A percentile compares a stretch with the other conserved stretches of the same genome.
phyloP scores from a whole-genome alignment of 1,140 invertebrate species.

The Meloidogyne exigua region DNA sequence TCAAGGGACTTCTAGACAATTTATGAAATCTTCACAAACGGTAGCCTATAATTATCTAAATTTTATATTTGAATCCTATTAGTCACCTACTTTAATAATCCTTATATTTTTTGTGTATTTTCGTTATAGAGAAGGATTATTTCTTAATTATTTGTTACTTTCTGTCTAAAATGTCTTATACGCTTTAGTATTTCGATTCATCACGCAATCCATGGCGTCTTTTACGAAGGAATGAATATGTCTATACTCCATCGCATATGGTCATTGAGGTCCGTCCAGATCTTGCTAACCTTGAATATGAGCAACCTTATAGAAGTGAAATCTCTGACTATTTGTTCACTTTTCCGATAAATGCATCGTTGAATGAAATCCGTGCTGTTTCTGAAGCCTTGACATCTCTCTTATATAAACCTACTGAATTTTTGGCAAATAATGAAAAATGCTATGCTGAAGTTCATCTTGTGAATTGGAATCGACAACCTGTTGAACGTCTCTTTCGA shows the following conservation, averaged over 20 bases:
- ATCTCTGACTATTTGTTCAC: neutral
- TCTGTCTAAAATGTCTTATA: too few relatives aligned
- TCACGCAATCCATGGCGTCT: slow-evolving; percentile 18
- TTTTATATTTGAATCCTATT: too few relatives aligned
- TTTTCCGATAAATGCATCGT: neutral
- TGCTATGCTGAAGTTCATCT: neutral
- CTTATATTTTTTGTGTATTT: too few relatives aligned
- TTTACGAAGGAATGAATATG: slow-evolving; percentile 9
- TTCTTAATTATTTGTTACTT: too few relatives aligned
- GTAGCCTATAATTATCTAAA: neutral
- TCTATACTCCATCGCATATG: slow-evolving; percentile 13
- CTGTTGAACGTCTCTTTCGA: slow-evolving; percentile 15
- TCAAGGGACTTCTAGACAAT: neutral
- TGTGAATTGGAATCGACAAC: neutral
- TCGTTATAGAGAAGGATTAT: too few relatives aligned
- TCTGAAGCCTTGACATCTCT: neutral
- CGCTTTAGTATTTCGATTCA: neutral
- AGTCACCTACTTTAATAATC: too few relatives aligned
- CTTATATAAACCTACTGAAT: neutral
- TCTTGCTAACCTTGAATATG: neutral
- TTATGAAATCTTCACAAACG: neutral
- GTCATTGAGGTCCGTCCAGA: slow-evolving; percentile 1
- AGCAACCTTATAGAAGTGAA: neutral
- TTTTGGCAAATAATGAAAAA: neutral
- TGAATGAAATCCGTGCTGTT: neutral